Evolutionary conservation across 1,140 invertebrate genomes (phyloP).

Genomic region (Zaprionus lachaisei): DNA sequence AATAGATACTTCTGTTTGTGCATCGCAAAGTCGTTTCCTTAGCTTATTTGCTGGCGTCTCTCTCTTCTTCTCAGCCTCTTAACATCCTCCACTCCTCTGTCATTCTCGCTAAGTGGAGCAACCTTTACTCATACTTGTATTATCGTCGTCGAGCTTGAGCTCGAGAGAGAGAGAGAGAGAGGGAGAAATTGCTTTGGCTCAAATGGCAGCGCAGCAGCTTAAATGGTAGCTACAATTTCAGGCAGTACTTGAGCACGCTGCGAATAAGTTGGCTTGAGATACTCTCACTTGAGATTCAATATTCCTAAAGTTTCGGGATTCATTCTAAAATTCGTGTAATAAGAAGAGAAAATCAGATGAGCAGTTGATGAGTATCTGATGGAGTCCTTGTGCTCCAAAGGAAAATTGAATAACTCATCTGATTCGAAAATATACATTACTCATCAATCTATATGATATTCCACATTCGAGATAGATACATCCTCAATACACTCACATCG

Average conservation of each 20-base stretch:
- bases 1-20: conserved; percentile 44
- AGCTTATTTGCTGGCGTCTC: conserved; percentile 4
- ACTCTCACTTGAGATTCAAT: conserved; percentile 12
- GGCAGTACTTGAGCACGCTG: conserved; percentile 21
- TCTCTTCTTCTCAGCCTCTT: not conserved
- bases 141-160: not conserved
- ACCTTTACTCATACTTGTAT: conserved; percentile 19
- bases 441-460: no score
- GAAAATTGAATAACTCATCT: no score
- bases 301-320: not conserved
- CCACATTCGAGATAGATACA: no score
- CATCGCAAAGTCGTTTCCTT: conserved; percentile 35
- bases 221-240: conserved; percentile 38
- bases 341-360: not conserved
- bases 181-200: conserved; percentile 13
- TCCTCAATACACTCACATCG: no score
- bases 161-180: not conserved
- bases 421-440: no score
- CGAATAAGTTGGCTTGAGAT: conserved; percentile 13
- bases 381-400: no score
- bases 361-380: not conserved
- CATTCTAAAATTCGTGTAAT: not conserved
- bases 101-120: conserved; percentile 3
- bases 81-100: not conserved
- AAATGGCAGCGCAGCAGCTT: conserved; percentile 37